Conservation (phyloP, 1,140 invertebrate genomes). For the Nixonia krombeini region DNA sequence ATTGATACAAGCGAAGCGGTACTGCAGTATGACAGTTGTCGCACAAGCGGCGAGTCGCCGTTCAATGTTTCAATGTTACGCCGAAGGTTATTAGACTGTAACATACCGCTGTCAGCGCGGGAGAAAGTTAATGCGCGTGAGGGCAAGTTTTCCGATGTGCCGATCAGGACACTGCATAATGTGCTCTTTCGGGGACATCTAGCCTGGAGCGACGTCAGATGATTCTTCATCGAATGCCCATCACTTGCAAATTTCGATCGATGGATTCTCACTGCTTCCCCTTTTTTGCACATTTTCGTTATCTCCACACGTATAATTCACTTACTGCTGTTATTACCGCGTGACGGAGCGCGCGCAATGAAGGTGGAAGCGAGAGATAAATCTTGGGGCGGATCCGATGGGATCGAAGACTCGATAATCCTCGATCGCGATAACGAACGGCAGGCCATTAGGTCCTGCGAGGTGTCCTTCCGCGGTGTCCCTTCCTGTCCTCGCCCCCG, state of each 20-base stretch:
- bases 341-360: conserved; percentile 19
- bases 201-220: too few species aligned
- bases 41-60: too few species aligned
- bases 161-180: too few species aligned
- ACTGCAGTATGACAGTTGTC: conserved; percentile 31
- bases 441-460: conserved; percentile 27
- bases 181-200: too few species aligned
- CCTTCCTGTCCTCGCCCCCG: conserved; percentile 2
- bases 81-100: conserved; percentile 50
- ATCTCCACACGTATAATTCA: conserved; percentile 43
- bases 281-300: too few species aligned
- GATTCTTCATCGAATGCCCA: too few species aligned
- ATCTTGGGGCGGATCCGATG: conserved; percentile 27
- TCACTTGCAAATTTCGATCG: too few species aligned
- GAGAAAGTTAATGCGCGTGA: conserved; percentile 5
- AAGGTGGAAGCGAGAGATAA: conserved; percentile 20
- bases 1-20: conserved; percentile 35
- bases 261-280: background rate
- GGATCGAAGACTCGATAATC: conserved; percentile 27
- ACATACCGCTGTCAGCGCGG: conserved; percentile 43
- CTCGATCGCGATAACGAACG: conserved; percentile 22
- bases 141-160: too few species aligned
- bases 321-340: conserved; percentile 32
- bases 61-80: conserved; percentile 41
- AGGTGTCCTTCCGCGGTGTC: background rate